phyloP scores from a whole-genome alignment of 1,140 invertebrate genomes.

The Drosophila tsacasi region DNA sequence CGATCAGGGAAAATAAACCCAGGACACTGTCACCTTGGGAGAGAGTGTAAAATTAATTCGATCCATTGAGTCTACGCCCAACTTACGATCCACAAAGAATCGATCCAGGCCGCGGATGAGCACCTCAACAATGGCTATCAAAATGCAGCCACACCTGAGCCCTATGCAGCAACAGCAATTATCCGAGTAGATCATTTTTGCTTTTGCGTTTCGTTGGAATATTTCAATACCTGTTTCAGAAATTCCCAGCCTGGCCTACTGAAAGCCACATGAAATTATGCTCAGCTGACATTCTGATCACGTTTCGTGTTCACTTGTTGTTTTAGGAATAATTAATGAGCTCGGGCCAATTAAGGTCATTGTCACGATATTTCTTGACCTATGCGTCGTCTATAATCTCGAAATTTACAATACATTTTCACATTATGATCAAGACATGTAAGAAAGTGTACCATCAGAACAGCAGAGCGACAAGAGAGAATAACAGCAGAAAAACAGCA shows the following conservation, averaged over 20 bases:
- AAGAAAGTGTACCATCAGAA: no score
- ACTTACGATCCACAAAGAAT: slow-evolving; percentile 67
- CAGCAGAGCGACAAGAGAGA: no score
- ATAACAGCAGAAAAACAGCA: no score
- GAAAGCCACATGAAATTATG: slow-evolving; percentile 27
- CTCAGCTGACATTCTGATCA: slow-evolving; percentile 18
- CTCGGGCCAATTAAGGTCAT: slow-evolving; percentile 33
- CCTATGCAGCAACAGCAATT: slow-evolving; percentile 63
- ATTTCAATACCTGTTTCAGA: slow-evolving; percentile 10
- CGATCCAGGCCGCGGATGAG: slow-evolving; percentile 56
- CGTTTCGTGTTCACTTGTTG: slow-evolving; percentile 18
- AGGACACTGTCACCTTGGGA: slow-evolving; percentile 38
- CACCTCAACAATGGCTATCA: slow-evolving; percentile 63
- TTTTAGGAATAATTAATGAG: slow-evolving; percentile 24
- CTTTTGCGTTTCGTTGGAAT: slow-evolving; percentile 21
- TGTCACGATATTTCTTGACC: slow-evolving; percentile 13
- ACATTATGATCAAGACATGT: neutral
- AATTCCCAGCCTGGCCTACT: slow-evolving; percentile 14
- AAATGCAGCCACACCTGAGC: slow-evolving; percentile 57
- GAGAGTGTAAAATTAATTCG: neutral
- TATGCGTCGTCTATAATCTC: neutral
- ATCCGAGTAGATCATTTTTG: slow-evolving; percentile 64
- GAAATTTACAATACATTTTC: neutral
- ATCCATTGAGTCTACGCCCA: neutral
- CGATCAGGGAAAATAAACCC: slow-evolving; percentile 28